phyloP scores from a whole-genome alignment of 2,113 vertebrate genomes.

The Saimiri boliviensis region DNA sequence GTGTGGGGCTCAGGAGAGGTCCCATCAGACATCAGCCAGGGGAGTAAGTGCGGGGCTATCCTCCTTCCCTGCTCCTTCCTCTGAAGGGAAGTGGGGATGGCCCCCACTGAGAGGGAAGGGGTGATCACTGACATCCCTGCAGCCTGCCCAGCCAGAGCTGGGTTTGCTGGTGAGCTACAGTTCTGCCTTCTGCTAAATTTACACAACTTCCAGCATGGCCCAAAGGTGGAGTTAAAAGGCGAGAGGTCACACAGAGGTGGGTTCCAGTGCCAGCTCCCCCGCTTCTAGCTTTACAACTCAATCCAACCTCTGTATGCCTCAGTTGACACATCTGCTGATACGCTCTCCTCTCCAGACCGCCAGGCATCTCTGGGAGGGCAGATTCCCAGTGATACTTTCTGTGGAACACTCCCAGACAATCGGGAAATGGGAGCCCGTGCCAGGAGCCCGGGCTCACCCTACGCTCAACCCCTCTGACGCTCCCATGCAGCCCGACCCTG shows the following conservation, averaged over 20 bases:
- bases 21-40: neutral
- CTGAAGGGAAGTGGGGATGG: neutral
- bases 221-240: neutral
- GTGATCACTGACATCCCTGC: neutral
- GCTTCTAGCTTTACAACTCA: too few relatives aligned
- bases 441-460: neutral
- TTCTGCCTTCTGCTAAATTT: too few relatives aligned
- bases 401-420: neutral
- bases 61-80: neutral
- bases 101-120: neutral
- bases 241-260: neutral
- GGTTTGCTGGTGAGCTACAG: fast-evolving
- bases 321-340: neutral
- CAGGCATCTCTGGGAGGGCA: neutral
- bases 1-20: too few relatives aligned
- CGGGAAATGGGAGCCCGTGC: neutral
- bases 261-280: neutral
- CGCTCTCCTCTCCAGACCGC: neutral
- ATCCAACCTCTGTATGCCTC: neutral
- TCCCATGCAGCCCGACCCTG: fast-evolving
- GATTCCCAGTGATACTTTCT: neutral
- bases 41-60: fast-evolving
- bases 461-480: neutral
- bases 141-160: neutral
- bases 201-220: neutral